Percentiles rank a stretch among this genome's conserved stretches.
Conservation (phyloP, 2,797 vertebrate species). For the Aphelocoma californica region DNA sequence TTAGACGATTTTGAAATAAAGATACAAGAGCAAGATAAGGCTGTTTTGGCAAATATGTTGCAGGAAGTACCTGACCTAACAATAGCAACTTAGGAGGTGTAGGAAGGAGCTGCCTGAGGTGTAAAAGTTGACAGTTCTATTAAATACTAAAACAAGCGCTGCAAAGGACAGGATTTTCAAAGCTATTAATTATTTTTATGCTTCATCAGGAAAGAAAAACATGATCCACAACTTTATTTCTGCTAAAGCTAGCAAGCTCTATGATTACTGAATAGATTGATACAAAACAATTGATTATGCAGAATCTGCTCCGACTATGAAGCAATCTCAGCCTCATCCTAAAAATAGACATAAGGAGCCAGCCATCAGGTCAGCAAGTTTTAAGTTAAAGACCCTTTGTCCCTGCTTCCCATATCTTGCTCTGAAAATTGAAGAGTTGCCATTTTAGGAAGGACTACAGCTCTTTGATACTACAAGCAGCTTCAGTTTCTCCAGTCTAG, state of each 20-base stretch:
- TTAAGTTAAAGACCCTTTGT: neutral
- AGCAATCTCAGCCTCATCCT: neutral
- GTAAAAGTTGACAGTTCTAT: neutral
- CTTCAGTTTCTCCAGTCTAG: neutral
- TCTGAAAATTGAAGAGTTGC: neutral
- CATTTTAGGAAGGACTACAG: neutral
- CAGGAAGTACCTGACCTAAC: slow-evolving; percentile 12
- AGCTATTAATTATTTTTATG: neutral
- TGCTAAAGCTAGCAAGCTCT: neutral
- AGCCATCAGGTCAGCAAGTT: neutral
- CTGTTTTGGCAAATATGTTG: neutral
- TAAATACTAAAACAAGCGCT: neutral
- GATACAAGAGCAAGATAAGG: neutral
- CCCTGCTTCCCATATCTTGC: neutral
- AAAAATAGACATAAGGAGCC: neutral
- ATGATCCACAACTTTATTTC: neutral
- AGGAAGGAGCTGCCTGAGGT: neutral
- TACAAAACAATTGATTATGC: neutral
- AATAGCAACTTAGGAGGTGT: neutral
- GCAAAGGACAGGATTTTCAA: neutral
- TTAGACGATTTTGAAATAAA: neutral
- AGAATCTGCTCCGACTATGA: neutral
- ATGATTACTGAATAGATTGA: neutral
- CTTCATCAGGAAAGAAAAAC: neutral
- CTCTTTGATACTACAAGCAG: neutral